phyloP scores from a whole-genome alignment of 2,888 invertebrate genomes.

The Nemoura dubitans region DNA sequence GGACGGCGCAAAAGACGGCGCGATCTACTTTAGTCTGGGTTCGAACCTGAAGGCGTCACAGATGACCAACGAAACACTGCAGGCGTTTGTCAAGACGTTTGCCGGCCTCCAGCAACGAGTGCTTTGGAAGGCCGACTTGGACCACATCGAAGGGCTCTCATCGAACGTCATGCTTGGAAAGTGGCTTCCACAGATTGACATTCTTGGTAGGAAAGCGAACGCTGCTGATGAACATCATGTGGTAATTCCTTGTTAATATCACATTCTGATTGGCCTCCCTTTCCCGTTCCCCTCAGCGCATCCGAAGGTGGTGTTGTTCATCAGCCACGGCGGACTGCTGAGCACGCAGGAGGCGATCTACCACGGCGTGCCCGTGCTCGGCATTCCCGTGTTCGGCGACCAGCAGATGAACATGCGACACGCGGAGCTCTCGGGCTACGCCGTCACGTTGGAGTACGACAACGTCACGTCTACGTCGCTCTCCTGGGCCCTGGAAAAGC shows the following conservation, averaged over 20 bases:
- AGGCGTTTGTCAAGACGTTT: conserved; percentile 53
- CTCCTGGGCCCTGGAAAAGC: conserved; percentile 59
- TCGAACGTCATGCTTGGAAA: conserved; percentile 54
- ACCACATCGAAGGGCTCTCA: conserved; percentile 53
- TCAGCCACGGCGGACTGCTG: conserved; percentile 69
- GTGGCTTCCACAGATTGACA: conserved; percentile 55
- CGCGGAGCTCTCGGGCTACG: conserved; percentile 64
- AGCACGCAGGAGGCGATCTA: conserved; percentile 66
- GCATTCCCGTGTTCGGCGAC: conserved; percentile 65
- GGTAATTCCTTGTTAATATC: not conserved
- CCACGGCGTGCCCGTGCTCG: conserved; percentile 63
- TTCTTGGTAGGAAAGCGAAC: conserved; percentile 53
- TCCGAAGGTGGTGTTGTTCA: conserved; percentile 65
- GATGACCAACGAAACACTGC: conserved; percentile 51
- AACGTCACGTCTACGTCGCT: conserved; percentile 59
- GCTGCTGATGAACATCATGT: too few relatives aligned
- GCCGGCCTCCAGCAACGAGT: conserved; percentile 54
- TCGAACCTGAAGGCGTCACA: conserved; percentile 52
- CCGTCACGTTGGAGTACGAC: conserved; percentile 59
- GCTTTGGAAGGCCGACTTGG: conserved; percentile 55
- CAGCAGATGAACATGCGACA: conserved; percentile 66
- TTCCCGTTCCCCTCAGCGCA: conserved; percentile 59
- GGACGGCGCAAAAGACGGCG: conserved; percentile 52
- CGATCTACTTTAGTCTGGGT: conserved; percentile 54
- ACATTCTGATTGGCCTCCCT: too few relatives aligned